Percentiles rank a stretch among this genome's conserved stretches.
These are phyloP conservation scores for Drosophila pseudoobscura DNA, from an alignment of 1,140 invertebrate species.

Conservation along the genomic window DNA sequence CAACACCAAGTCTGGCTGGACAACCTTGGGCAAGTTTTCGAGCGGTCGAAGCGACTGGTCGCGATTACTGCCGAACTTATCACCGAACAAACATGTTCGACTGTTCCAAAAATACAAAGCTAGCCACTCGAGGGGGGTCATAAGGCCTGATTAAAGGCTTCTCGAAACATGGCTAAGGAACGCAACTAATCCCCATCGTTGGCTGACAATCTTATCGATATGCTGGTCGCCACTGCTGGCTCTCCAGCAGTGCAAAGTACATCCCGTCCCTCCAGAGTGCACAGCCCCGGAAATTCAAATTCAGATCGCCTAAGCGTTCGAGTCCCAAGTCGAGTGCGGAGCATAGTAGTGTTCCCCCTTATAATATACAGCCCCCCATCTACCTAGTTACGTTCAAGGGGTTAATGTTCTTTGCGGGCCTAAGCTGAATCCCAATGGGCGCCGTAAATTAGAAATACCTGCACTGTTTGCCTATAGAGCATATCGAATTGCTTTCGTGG, in stretches of 20 bases:
- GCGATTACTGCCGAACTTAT: constrained; percentile 10
- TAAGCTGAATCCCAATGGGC: no score
- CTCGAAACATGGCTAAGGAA: constrained; percentile 51
- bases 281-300: constrained; percentile 41
- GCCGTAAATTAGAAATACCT: constrained; percentile 1
- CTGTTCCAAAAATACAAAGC: constrained; percentile 31
- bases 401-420: background rate
- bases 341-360: constrained; percentile 15
- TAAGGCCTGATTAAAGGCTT: constrained; percentile 47
- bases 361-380: constrained; percentile 3
- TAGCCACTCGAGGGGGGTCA: constrained; percentile 46
- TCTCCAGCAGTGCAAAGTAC: constrained; percentile 57
- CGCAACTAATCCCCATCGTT: constrained; percentile 33
- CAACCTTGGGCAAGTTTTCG: constrained; percentile 46
- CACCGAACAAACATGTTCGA: constrained; percentile 18
- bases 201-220: constrained; percentile 63
- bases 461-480: background rate
- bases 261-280: constrained; percentile 12
- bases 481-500: constrained; percentile 10
- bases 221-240: constrained; percentile 22
- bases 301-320: constrained; percentile 22
- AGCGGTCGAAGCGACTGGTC: background rate
- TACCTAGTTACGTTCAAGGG: constrained; percentile 6
- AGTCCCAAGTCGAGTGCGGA: constrained; percentile 51
- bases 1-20: constrained; percentile 31